These are phyloP conservation scores for Arremon aurantiirostris DNA, from an alignment of 2,797 vertebrate genomes.

Conservation along the genomic window DNA sequence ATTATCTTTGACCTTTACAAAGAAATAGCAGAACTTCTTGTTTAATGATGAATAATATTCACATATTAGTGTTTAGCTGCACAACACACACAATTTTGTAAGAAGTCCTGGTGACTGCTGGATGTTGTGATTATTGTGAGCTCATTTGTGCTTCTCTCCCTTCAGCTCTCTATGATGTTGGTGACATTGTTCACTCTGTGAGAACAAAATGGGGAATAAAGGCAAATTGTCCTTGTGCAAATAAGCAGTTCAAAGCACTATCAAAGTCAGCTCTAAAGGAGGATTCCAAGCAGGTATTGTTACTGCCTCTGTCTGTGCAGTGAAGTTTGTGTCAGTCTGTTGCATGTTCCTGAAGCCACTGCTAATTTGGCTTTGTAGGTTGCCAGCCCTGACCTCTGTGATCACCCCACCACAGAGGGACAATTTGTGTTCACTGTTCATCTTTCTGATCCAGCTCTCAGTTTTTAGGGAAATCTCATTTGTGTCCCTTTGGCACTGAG, in stretches of 20 bases:
- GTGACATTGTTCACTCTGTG: conserved; percentile 80
- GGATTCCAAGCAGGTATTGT: conserved; percentile 77
- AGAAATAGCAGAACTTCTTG: not conserved
- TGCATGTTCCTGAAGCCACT: not conserved
- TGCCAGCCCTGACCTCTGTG: not conserved
- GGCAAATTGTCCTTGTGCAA: conserved; percentile 81
- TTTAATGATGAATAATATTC: not conserved
- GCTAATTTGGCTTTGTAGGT: not conserved
- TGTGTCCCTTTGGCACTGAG: not conserved
- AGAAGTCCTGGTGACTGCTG: not conserved
- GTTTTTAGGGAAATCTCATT: not conserved
- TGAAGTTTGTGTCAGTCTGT: not conserved
- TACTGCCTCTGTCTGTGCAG: not conserved
- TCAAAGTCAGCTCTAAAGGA: conserved; percentile 75
- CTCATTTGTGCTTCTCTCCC: not conserved
- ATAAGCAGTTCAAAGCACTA: conserved; percentile 74
- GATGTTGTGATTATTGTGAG: not conserved
- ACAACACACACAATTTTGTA: not conserved
- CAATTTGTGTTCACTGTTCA: not conserved
- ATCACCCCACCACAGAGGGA: accelerated
- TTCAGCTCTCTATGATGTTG: conserved; percentile 80
- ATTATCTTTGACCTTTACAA: not conserved
- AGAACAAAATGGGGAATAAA: conserved; percentile 83
- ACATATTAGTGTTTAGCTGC: not conserved
- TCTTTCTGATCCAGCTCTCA: not conserved